phyloP scores from a whole-genome alignment of 1,140 invertebrate species.

The Lordiphosa collinella region DNA sequence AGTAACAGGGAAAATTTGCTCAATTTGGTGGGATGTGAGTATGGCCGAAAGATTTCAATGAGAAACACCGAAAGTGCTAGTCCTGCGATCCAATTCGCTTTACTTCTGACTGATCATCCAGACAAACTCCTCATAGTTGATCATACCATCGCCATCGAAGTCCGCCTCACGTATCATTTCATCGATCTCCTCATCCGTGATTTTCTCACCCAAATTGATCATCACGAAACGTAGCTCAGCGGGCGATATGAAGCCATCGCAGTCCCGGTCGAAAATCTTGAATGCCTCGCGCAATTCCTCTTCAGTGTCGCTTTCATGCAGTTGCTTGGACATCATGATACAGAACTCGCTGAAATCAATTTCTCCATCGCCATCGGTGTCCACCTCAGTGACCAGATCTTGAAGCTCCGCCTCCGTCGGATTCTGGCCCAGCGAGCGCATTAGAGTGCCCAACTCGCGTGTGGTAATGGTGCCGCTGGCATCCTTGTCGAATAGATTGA shows the following conservation, averaged over 20 bases:
- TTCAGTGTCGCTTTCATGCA: slow-evolving; percentile 37
- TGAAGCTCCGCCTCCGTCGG: slow-evolving; percentile 49
- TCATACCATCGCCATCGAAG: slow-evolving; percentile 93
- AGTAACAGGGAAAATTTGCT: slow-evolving; percentile 59
- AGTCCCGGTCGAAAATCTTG: slow-evolving; percentile 57
- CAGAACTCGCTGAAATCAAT: slow-evolving; percentile 54
- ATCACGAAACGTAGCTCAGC: slow-evolving; percentile 45
- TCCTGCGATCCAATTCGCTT: no score
- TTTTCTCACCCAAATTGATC: slow-evolving; percentile 52
- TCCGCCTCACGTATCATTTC: slow-evolving; percentile 89
- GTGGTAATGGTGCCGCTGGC: slow-evolving; percentile 96
- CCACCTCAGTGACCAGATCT: slow-evolving; percentile 48
- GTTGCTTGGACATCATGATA: slow-evolving; percentile 38
- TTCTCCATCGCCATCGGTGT: slow-evolving; percentile 24
- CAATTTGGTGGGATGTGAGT: slow-evolving; percentile 39
- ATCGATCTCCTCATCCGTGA: slow-evolving; percentile 61
- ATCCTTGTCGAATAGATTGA: slow-evolving; percentile 94
- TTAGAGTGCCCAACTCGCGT: slow-evolving; percentile 94
- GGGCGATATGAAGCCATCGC: slow-evolving; percentile 54
- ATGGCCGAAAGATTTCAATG: slow-evolving; percentile 33
- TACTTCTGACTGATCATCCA: slow-evolving; percentile 59
- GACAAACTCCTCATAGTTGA: slow-evolving; percentile 87
- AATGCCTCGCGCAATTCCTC: slow-evolving; percentile 61
- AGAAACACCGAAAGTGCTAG: no score
- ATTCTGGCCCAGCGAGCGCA: slow-evolving; percentile 81